Percentiles rank a stretch among this genome's conserved stretches.
Evolutionary conservation across 2,888 invertebrate genomes (phyloP).

Genomic region (Mamestra brassicae): DNA sequence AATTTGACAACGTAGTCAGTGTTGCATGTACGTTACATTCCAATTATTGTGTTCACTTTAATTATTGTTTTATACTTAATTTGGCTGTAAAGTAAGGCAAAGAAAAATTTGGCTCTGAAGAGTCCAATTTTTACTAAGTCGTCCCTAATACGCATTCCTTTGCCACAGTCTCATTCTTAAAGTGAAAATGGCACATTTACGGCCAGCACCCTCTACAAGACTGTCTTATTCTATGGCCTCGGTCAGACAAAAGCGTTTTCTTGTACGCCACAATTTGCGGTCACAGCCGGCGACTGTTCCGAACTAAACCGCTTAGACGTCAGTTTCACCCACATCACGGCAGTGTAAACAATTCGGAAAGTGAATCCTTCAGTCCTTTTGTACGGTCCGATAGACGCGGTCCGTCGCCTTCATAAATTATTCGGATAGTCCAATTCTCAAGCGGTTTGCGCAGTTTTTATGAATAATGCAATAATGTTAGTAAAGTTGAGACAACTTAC

Average conservation of each 20-base stretch:
- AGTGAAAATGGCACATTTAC: not conserved
- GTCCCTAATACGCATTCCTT: not conserved
- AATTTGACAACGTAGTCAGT: too few relatives aligned
- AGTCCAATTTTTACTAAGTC: not conserved
- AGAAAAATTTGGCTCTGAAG: too few relatives aligned
- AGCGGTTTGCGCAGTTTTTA: conserved; percentile 3
- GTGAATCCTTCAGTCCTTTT: conserved; percentile 66
- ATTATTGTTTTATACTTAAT: too few relatives aligned
- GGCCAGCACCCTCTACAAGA: not conserved
- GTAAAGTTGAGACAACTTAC: not conserved
- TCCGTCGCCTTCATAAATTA: conserved; percentile 67
- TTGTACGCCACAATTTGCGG: conserved; percentile 63
- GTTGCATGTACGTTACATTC: too few relatives aligned
- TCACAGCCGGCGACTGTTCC: conserved; percentile 62
- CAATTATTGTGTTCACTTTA: too few relatives aligned
- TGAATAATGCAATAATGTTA: not conserved
- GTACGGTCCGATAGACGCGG: conserved; percentile 56
- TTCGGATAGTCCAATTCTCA: conserved; percentile 37
- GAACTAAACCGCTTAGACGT: conserved; percentile 70
- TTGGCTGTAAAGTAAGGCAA: too few relatives aligned
- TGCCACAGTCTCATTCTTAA: not conserved
- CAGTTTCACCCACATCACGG: conserved; percentile 64
- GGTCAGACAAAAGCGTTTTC: conserved; percentile 67
- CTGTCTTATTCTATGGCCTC: conserved; percentile 23
- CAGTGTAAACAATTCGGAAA: conserved; percentile 71